Evolutionary conservation across 2,113 vertebrate species (phyloP).

Genomic region (Falco punctatus): DNA sequence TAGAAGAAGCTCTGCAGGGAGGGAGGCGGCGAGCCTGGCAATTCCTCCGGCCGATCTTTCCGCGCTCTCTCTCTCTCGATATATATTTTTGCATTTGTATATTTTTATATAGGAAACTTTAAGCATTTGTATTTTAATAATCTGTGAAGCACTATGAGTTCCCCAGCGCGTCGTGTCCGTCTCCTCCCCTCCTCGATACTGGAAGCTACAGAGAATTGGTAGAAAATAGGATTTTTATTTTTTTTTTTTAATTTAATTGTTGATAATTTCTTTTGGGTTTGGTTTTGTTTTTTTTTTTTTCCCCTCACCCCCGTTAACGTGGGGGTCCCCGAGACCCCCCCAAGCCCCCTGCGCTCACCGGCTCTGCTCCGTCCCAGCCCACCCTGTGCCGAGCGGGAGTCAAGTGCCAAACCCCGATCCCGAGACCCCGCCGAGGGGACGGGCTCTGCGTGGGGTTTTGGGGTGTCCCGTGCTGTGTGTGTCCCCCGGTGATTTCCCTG

Average conservation of each 20-base stretch:
- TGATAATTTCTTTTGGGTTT: background rate
- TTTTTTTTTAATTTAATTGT: background rate
- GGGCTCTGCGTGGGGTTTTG: background rate
- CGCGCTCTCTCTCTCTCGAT: slow-evolving; percentile 60
- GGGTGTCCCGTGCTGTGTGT: background rate
- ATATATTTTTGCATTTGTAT: slow-evolving; percentile 73
- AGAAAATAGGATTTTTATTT: slow-evolving; percentile 43
- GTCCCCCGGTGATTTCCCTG: background rate
- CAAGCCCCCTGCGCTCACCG: background rate
- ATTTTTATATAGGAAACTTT: slow-evolving; percentile 74
- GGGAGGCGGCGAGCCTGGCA: background rate
- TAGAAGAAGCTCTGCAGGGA: background rate
- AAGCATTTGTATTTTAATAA: slow-evolving; percentile 77
- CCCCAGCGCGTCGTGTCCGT: slow-evolving; percentile 1
- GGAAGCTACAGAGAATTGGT: slow-evolving; percentile 52
- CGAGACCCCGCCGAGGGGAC: background rate
- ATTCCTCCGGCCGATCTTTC: background rate
- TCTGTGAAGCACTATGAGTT: slow-evolving; percentile 71
- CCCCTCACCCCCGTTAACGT: too few relatives aligned
- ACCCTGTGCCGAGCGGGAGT: background rate
- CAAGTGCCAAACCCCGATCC: background rate
- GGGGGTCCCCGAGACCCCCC: background rate
- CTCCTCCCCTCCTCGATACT: slow-evolving; percentile 52
- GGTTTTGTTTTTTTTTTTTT: too few relatives aligned
- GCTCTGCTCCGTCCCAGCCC: background rate